Conservation (phyloP, 2,888 invertebrate species). For the Dryococelus australis region DNA sequence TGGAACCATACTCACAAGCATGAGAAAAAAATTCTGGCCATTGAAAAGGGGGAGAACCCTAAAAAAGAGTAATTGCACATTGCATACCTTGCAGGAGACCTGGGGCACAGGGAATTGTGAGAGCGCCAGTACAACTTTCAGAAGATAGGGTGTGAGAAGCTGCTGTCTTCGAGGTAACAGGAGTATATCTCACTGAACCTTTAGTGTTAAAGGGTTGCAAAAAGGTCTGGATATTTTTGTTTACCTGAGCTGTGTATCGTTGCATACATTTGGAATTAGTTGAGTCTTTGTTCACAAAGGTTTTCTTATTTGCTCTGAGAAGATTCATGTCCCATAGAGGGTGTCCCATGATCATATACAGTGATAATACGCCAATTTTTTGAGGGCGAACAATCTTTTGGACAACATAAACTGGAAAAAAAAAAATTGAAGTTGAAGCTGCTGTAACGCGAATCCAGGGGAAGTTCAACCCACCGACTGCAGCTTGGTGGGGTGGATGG, state of each 20-base stretch:
- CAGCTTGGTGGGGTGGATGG: too few species aligned
- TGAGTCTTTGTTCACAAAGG: conserved; percentile 49
- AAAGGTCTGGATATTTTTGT: conserved; percentile 54
- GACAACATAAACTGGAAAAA: too few species aligned
- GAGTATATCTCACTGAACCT: conserved; percentile 56
- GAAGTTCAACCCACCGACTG: too few species aligned
- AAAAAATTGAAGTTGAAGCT: too few species aligned
- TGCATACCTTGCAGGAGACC: not conserved
- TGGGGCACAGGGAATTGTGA: not conserved
- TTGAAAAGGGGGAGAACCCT: not conserved
- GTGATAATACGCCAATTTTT: not conserved
- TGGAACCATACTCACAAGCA: not conserved
- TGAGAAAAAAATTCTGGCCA: not conserved
- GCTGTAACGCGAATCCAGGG: too few species aligned
- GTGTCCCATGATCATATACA: conserved; percentile 51
- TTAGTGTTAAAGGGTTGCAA: conserved; percentile 49
- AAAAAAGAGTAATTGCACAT: not conserved
- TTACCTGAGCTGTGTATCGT: conserved; percentile 56
- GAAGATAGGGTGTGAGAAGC: conserved; percentile 52
- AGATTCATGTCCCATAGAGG: conserved; percentile 54
- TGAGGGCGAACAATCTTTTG: too few species aligned
- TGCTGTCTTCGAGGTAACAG: conserved; percentile 53
- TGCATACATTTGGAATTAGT: conserved; percentile 55
- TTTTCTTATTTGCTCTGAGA: conserved; percentile 52
- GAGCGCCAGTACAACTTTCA: conserved; percentile 48